Percentiles rank a stretch among this genome's conserved stretches.
Evolutionary conservation across 2,888 invertebrate species (phyloP).

Genomic region (Acronicta leporina): DNA sequence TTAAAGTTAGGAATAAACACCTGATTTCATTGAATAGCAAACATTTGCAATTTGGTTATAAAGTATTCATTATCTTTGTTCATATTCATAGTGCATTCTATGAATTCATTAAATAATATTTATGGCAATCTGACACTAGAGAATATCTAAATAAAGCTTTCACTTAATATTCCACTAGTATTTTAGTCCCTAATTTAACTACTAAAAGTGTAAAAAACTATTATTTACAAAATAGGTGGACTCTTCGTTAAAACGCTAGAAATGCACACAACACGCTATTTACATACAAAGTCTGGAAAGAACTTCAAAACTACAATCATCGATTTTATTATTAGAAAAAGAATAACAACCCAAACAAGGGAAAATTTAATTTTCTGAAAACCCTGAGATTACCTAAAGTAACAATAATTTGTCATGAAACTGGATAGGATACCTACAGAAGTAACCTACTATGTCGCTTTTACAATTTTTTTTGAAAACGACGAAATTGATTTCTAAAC

Average conservation of each 20-base stretch:
- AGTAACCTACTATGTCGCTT: slow-evolving; percentile 9
- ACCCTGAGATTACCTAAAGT: slow-evolving; percentile 1
- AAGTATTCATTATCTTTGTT: slow-evolving; percentile 35
- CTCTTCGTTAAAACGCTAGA: slow-evolving; percentile 85
- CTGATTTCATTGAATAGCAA: slow-evolving; percentile 42
- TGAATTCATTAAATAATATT: slow-evolving; percentile 59
- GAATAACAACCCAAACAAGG: slow-evolving; percentile 26
- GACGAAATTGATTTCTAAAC: slow-evolving; percentile 31
- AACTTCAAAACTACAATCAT: slow-evolving; percentile 27
- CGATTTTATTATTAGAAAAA: slow-evolving; percentile 22
- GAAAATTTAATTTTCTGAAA: slow-evolving; percentile 9
- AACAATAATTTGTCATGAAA: slow-evolving; percentile 6
- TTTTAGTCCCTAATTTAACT: slow-evolving; percentile 65
- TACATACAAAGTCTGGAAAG: slow-evolving; percentile 60
- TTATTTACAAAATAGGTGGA: slow-evolving; percentile 89
- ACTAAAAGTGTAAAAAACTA: slow-evolving; percentile 85
- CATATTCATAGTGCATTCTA: slow-evolving; percentile 52
- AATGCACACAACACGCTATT: slow-evolving; percentile 80
- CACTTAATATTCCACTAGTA: slow-evolving; percentile 70
- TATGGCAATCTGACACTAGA: slow-evolving; percentile 82
- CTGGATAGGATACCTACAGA: slow-evolving; percentile 1
- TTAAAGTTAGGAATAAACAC: slow-evolving; percentile 29
- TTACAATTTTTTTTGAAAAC: slow-evolving; percentile 23
- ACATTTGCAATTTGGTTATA: slow-evolving; percentile 33
- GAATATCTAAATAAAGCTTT: slow-evolving; percentile 85